Base-by-base conservation (phyloP, 2,888 invertebrate genomes). In the Parnassius apollo region DNA sequence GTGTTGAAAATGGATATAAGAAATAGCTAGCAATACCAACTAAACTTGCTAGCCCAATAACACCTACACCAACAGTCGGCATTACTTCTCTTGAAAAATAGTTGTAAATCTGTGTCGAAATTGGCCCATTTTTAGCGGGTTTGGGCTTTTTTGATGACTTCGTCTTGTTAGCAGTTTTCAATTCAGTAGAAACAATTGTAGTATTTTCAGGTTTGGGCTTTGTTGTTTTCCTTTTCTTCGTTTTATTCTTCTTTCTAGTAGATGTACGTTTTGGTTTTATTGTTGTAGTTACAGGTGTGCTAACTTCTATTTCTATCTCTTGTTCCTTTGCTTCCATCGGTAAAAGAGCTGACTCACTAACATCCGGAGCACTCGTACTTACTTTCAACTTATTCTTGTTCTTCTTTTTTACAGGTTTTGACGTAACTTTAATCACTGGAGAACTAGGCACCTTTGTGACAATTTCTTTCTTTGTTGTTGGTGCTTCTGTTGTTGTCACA, bases 71-170 rank as follows among this genome's bases (percentile, higher is more conserved):
- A 22, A 96, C 95, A 44, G 95, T 95, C 0, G 96, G 96, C 95
- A 96, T 96, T 0, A 96, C 95, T 88, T 96, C 96, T 71, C 96
- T 92, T 2, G 96, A 95, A 50, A 96, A 83, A 73, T 95, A 96
- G 73, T 95, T 96, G 75, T 96, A 96, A 42, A 96, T 93, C 78
- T 95, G 94, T 0, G 95, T 95, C 10, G 95, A 93, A 0, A 96
- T 92, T 1, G 95, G 95, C 61, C 95, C 83, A 55, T 81, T 79
- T 48, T 72, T 70, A 48, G 68, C 68, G 12, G 71, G 93, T 51
- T 89, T 88, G 13, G 90, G 91, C 65, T 90, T 86, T 53, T 90
- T 88, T 2, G 80, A 73, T 18, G 85, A 81, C 72, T 93, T 92
- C 0, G 91, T 91, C 78, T 94, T 95, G 74, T 94, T 94, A 53